These are phyloP conservation scores for Bathybates hornii DNA, from an alignment of 2,113 vertebrate species.

Conservation along the genomic window DNA sequence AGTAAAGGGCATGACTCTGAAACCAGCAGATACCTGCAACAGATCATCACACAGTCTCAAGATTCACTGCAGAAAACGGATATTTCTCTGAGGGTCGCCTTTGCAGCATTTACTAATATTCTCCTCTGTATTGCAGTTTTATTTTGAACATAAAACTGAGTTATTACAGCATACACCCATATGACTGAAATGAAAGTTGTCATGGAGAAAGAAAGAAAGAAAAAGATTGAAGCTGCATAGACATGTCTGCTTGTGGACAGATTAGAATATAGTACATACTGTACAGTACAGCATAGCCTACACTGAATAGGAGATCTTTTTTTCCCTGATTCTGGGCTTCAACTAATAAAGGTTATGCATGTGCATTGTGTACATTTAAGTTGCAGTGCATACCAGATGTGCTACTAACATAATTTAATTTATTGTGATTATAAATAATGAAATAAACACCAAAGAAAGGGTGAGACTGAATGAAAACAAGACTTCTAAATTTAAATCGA, in stretches of 20 bases:
- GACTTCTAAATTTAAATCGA: neutral
- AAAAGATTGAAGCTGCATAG: neutral
- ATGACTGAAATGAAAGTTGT: constrained; percentile 24
- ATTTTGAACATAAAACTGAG: constrained; percentile 54
- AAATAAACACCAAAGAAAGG: neutral
- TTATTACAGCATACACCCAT: constrained; percentile 25
- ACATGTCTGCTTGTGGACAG: neutral
- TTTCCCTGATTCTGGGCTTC: neutral
- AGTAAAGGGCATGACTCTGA: constrained; percentile 68
- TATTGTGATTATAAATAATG: neutral
- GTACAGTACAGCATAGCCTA: neutral
- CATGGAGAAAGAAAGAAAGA: neutral
- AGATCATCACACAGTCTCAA: constrained; percentile 58
- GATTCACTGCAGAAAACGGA: constrained; percentile 46
- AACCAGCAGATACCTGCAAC: constrained; percentile 63
- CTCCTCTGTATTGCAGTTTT: constrained; percentile 51
- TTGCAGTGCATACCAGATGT: neutral
- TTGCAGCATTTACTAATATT: constrained; percentile 47
- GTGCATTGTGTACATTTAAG: neutral
- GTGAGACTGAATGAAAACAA: neutral
- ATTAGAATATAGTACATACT: neutral
- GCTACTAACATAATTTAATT: neutral
- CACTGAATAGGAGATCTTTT: neutral
- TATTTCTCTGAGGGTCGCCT: constrained; percentile 60
- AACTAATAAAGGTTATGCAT: neutral